Evolutionary conservation across 2,113 vertebrate species (phyloP), one percentile per base, ranked within the genome.

Genomic region (Tenebrosternarchus preto): DNA sequence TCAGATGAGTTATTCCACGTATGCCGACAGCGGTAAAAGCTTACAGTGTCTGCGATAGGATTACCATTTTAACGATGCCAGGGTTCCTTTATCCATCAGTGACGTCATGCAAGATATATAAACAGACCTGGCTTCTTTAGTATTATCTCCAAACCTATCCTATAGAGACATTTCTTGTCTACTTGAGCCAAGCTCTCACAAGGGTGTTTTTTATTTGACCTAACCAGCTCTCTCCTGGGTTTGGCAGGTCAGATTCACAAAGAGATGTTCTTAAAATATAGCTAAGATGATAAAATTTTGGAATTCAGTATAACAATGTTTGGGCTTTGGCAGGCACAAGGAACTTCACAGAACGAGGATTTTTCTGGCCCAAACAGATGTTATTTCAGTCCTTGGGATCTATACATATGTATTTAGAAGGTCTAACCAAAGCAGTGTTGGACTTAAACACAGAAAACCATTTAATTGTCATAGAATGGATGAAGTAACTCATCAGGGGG

Each of bases 221-320:
- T 69, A 78, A 77, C 3, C 70, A 75, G 57, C 74, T 75, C 59
- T 25, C 31, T 64, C 63, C 67, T 43, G 72, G 55, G 19, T 73
- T 55, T 84, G 76, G 83, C 80, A 84, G 50, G 33, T n/a, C 25
- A 5, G 29, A 1, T 31, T 73, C 77, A 33, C 57, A 8, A 8
- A 56, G 77, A 77, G 61, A 76, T 31, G n/a, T 19, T 57, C 75
- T 82, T 81, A 72, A 82, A 84, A 82, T 82, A 78, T 67, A 46
- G 80, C 76, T 73, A 82, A 79, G 43, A 29, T 80, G 82, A 82
- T 73, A 68, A 86, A 73, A 86, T 69, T 82, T 80, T 61, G 77
- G 43, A 79, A 80, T 73, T 68, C 50, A 63, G 67, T 66, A 77
- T 46, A 82, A 77, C 53, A 76, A 59, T 64, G 33, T 53, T 71